Base-by-base conservation (phyloP, 1,140 invertebrate species). In the Drosophila sp. region DNA sequence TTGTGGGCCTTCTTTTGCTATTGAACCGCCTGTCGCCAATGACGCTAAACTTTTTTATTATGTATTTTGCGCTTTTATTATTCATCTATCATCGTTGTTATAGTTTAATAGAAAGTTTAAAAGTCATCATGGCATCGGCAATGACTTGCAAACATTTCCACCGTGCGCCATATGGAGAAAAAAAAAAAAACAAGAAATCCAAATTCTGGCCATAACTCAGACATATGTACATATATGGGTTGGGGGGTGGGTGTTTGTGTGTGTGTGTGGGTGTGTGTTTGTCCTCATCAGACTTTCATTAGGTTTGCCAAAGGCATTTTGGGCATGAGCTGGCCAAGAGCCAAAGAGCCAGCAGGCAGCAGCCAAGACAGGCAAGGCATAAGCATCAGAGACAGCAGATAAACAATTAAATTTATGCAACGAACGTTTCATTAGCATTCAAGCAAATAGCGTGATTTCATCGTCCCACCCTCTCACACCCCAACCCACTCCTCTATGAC, bases 81-180 rank as follows among this genome's bases (percentile, higher is more conserved):
- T 89, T 89, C 84, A 89, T 89, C 84, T 89, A 89, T 89, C 84
- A 89, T 89, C 84, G 84, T 67, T 84, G 70, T 84, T 89, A 89
- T 89, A 89, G 84, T 89, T 89, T 89, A 89, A 89, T 89, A 89
- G 84, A 89, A 89, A 89, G 84, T 89, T 89, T 89, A 89, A 89
- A 89, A 89, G 84, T 89, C 84, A 89, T 89, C 74, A 55, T 72
- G 76, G 68, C 64, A 68, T 54, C 69, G 69, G 67, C 76, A 83
- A 87, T 87, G 82, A 87, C 82, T 86, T 87, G 83, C 77, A 60
- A 78, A 71, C 54, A 56, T 56, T 58, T 58, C 75, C 64, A 29
- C 72, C 50, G 30, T 60, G 74, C 73, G 75, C 75, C 75, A 77
- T 77, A 77, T 77, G 75, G 56, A 58, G 25, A 17, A 33, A 23